Evolutionary conservation across 2,888 invertebrate genomes (phyloP).

Genomic region (Oscheius onirici): DNA sequence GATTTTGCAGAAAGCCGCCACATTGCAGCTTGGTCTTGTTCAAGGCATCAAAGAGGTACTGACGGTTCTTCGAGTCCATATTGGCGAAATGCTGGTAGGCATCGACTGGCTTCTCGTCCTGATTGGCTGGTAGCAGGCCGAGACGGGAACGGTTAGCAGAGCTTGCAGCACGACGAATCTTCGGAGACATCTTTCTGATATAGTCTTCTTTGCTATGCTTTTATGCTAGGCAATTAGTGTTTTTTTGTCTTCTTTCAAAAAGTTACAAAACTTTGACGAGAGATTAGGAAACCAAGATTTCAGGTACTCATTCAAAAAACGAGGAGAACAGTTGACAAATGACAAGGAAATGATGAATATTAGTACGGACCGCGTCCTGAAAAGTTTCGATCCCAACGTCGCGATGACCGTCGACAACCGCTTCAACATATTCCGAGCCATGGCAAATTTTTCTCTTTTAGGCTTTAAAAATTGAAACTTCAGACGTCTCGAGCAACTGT

Average conservation of each 20-base stretch:
- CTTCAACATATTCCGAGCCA: conserved; percentile 20
- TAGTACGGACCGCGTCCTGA: neutral
- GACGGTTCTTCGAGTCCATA: neutral
- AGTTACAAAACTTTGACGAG: no score
- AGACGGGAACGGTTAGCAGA: neutral
- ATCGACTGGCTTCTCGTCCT: conserved; percentile 7
- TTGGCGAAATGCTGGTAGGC: neutral
- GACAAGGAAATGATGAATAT: neutral
- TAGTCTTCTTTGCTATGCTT: no score
- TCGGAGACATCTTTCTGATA: neutral
- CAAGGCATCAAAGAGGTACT: neutral
- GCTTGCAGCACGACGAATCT: neutral
- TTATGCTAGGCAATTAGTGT: no score
- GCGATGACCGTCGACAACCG: conserved; percentile 8
- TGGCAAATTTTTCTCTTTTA: neutral
- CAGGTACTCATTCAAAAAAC: conserved; percentile 23
- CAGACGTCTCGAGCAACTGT: conserved; percentile 28
- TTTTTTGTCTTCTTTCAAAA: neutral
- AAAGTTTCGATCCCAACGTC: neutral
- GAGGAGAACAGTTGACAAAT: conserved; percentile 4
- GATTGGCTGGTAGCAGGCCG: neutral
- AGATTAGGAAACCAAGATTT: no score
- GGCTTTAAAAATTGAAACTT: neutral
- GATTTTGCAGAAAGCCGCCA: conserved; percentile 24
- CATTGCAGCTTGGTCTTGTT: neutral